Percentiles rank a stretch among this genome's conserved stretches.
These are phyloP conservation scores for Amphimallon solstitiale DNA, from an alignment of 2,888 invertebrate genomes.

Conservation along the genomic window DNA sequence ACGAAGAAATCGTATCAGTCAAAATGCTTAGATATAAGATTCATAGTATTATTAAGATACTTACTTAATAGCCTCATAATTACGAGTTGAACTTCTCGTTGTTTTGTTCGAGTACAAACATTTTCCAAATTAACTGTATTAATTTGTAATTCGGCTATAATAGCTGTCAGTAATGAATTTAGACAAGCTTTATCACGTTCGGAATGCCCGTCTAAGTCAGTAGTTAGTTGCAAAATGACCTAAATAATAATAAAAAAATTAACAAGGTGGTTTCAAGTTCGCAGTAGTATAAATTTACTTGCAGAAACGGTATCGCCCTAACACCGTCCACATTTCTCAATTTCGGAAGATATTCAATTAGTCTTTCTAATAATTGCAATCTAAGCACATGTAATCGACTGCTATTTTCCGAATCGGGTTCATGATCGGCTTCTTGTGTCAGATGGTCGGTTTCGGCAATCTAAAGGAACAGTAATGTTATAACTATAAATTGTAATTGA, in stretches of 20 bases:
- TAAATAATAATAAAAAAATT: slow-evolving; percentile 51
- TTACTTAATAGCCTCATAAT: slow-evolving; percentile 87
- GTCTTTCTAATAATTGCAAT: slow-evolving; percentile 76
- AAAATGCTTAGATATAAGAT: background rate
- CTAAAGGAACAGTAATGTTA: slow-evolving; percentile 34
- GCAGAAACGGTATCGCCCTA: slow-evolving; percentile 90
- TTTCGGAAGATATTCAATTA: slow-evolving; percentile 81
- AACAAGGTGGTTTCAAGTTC: too few species aligned
- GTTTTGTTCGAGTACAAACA: slow-evolving; percentile 74
- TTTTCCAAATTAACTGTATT: slow-evolving; percentile 67
- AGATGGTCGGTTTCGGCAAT: slow-evolving; percentile 52
- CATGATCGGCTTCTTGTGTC: slow-evolving; percentile 54
- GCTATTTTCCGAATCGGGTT: slow-evolving; percentile 59
- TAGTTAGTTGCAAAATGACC: slow-evolving; percentile 88
- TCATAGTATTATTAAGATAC: slow-evolving; percentile 53
- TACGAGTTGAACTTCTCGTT: slow-evolving; percentile 87
- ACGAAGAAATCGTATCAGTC: too few species aligned
- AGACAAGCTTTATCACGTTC: slow-evolving; percentile 83
- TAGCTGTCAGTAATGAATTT: slow-evolving; percentile 76
- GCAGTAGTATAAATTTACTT: slow-evolving; percentile 69
- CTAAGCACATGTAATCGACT: slow-evolving; percentile 73
- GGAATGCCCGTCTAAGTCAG: slow-evolving; percentile 87
- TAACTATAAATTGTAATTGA: background rate
- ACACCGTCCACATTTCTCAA: slow-evolving; percentile 83
- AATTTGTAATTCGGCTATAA: slow-evolving; percentile 79